Base-by-base conservation (phyloP, 2,113 vertebrate genomes). In the Edolisoma coerulescens region DNA sequence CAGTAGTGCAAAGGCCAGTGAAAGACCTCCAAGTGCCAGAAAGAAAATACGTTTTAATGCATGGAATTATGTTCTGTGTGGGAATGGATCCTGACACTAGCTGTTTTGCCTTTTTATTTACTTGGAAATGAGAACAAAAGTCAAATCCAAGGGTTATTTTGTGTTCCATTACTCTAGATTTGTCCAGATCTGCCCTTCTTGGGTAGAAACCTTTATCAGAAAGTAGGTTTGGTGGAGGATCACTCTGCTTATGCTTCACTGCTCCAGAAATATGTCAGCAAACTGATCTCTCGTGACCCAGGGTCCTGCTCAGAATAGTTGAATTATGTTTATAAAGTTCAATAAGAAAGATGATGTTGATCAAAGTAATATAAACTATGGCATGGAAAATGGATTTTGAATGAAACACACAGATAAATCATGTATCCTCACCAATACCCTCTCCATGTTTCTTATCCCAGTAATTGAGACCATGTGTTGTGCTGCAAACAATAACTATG, bases 391-490 rank as follows among this genome's bases (percentile, higher is more conserved):
- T 74, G 61, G 64, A 54, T 78, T 89, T 77, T 94, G 93, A 96
- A 82, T 76, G 77, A 96, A 96, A 91, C 61, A n/a, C 82, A 89
- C 74, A 94, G 88, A 94, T 95, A 97, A 98, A 90, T 85, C 77
- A 96, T 70, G 89, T 92, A 90, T 97, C 90, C 88, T 90, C 84
- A 84, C 82, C 92, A 90, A 76, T 96, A 94, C 76, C 85, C 95
- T 94, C 94, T 93, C 60, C 32, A 0, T 87, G 84, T 88, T 97
- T 94, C 93, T 97, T 93, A 96, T 93, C 87, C 84, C 12, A 3
- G 52, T 97, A 98, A 98, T 97, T 97, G 96, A 97, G 96, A 96
- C 93, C 98, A 97, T 95, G 86, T 97, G 96, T 96, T 96, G 42
- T 74, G 89, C 84, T 93, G 76, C 90, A 97, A 96, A 97, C 94